Evolutionary conservation across 92 coral and sea anemone species (phyloP).

Genomic region (Zoanthus sansibaricus): DNA sequence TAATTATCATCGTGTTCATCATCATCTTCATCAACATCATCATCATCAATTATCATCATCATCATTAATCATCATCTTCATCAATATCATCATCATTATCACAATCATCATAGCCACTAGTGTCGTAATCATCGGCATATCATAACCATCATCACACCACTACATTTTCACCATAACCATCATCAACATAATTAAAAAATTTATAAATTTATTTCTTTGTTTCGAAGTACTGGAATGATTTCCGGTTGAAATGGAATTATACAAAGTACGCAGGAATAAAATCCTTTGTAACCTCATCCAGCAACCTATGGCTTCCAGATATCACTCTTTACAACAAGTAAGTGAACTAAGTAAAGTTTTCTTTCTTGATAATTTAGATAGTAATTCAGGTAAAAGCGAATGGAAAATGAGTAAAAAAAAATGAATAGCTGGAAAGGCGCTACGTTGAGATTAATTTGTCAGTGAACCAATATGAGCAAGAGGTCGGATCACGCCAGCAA

Average conservation of each 20-base stretch:
- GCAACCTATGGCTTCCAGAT: conserved; percentile 86
- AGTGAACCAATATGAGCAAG: too few relatives aligned
- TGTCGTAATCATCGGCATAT: neutral
- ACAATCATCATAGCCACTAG: neutral
- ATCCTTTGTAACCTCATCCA: conserved; percentile 89
- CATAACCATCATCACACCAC: too few relatives aligned
- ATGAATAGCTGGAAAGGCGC: too few relatives aligned
- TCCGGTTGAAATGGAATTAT: conserved; percentile 80
- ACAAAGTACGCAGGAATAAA: conserved; percentile 74
- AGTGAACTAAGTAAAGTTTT: conserved; percentile 12
- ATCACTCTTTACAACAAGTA: conserved; percentile 91
- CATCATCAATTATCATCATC: too few relatives aligned
- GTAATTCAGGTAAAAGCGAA: too few relatives aligned
- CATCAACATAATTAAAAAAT: neutral
- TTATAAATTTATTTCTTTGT: neutral
- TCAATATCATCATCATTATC: neutral
- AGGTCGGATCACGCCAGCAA: too few relatives aligned
- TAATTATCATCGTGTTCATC: too few relatives aligned
- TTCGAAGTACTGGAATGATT: conserved; percentile 84
- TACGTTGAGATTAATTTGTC: too few relatives aligned
- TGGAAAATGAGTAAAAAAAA: too few relatives aligned
- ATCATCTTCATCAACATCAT: too few relatives aligned
- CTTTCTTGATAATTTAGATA: too few relatives aligned
- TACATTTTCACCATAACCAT: neutral
- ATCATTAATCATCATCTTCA: too few relatives aligned